These are phyloP conservation scores for Asobara japonica DNA, from an alignment of 1,140 invertebrate species.

Conservation along the genomic window DNA sequence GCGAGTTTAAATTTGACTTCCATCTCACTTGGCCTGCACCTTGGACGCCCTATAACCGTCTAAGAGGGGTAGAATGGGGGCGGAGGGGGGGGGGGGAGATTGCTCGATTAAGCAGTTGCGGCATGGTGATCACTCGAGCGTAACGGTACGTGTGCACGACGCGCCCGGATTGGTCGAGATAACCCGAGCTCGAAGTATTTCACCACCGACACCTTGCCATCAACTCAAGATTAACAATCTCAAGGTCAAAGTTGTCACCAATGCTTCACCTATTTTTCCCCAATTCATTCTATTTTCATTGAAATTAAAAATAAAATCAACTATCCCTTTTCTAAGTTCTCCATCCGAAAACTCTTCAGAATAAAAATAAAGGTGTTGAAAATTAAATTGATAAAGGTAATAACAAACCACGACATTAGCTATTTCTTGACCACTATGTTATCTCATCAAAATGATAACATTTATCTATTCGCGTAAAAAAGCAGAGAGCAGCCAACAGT, in stretches of 20 bases:
- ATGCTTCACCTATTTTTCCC: not conserved
- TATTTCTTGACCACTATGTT: no score
- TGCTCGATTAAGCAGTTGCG: slow-evolving; percentile 51
- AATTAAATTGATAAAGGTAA: no score
- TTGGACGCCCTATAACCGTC: not conserved
- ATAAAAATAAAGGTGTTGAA: no score
- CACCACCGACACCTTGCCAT: not conserved
- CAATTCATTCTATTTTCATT: not conserved
- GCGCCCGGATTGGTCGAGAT: slow-evolving; percentile 22
- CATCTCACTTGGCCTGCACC: not conserved
- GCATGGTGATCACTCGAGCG: slow-evolving; percentile 45
- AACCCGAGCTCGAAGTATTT: not conserved
- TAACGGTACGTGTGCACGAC: slow-evolving; percentile 46
- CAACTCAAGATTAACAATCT: slow-evolving; percentile 1
- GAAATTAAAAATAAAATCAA: no score
- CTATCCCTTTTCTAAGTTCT: no score
- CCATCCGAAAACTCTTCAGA: no score
- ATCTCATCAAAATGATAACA: no score
- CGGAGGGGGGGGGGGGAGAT: slow-evolving; percentile 31
- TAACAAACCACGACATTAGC: no score
- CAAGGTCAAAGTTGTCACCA: not conserved
- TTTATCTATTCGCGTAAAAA: no score
- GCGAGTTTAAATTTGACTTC: slow-evolving; percentile 37
- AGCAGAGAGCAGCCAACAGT: no score
- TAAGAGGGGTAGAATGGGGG: not conserved